phyloP scores from a whole-genome alignment of 2,888 invertebrate species.

The Eilema caniola region DNA sequence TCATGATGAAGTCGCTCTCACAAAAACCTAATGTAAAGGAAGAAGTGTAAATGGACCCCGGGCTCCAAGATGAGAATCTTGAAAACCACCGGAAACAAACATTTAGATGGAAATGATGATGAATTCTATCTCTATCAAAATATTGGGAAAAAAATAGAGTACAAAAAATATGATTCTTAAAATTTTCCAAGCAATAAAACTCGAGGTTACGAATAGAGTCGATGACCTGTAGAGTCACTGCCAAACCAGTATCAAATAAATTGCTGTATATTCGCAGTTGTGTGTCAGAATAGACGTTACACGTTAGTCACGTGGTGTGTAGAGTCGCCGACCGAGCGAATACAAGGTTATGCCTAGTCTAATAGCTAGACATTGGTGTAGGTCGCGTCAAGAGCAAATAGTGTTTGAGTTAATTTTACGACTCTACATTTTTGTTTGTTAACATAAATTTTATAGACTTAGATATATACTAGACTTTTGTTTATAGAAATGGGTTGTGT shows the following conservation, averaged over 20 bases:
- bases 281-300: conserved; percentile 32
- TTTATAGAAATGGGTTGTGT: neutral
- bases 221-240: conserved; percentile 38
- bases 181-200: conserved; percentile 1
- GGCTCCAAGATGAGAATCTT: no score
- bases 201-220: conserved; percentile 21
- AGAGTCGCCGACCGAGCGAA: conserved; percentile 19
- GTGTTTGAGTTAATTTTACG: neutral
- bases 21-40: no score
- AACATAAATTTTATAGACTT: neutral
- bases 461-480: neutral
- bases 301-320: conserved; percentile 10
- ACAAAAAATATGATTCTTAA: neutral
- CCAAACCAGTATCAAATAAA: conserved; percentile 14
- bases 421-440: neutral
- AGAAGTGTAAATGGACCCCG: no score
- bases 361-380: conserved; percentile 29
- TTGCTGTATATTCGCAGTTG: conserved; percentile 18
- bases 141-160: neutral
- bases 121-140: no score
- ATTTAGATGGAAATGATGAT: no score
- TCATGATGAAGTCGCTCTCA: no score
- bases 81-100: no score
- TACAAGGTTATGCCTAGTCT: conserved; percentile 37
- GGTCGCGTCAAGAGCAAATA: conserved; percentile 28